Conservation (phyloP, 2,113 vertebrate species). For the Capricornis sumatraensis region DNA sequence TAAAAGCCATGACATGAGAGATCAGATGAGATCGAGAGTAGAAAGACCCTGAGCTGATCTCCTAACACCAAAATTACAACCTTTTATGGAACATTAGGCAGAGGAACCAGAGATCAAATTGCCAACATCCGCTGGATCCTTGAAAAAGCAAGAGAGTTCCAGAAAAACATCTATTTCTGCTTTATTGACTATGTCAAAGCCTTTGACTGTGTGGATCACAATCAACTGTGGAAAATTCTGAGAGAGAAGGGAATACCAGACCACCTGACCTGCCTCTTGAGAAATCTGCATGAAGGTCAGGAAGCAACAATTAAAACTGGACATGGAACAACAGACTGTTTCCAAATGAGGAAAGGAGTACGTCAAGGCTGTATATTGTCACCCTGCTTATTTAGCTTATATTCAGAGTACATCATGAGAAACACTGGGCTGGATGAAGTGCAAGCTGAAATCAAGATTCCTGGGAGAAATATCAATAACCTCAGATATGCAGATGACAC, state of each 20-base stretch:
- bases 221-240: too few relatives aligned
- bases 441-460: background rate
- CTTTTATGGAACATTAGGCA: background rate
- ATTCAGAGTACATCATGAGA: background rate
- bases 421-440: background rate
- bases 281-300: background rate
- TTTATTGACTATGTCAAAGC: too few relatives aligned
- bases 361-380: fast-evolving
- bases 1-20: background rate
- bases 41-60: background rate
- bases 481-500: background rate
- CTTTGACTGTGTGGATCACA: too few relatives aligned
- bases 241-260: background rate
- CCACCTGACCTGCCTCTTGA: background rate
- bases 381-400: background rate
- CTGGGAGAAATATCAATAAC: background rate
- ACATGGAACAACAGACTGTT: background rate
- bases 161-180: too few relatives aligned
- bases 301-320: background rate
- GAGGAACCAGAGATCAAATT: too few relatives aligned
- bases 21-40: background rate
- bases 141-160: too few relatives aligned
- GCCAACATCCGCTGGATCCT: too few relatives aligned
- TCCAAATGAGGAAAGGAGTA: background rate
- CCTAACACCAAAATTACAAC: background rate